phyloP scores from a whole-genome alignment of 2,113 vertebrate species.

The Hemiscyllium ocellatum region DNA sequence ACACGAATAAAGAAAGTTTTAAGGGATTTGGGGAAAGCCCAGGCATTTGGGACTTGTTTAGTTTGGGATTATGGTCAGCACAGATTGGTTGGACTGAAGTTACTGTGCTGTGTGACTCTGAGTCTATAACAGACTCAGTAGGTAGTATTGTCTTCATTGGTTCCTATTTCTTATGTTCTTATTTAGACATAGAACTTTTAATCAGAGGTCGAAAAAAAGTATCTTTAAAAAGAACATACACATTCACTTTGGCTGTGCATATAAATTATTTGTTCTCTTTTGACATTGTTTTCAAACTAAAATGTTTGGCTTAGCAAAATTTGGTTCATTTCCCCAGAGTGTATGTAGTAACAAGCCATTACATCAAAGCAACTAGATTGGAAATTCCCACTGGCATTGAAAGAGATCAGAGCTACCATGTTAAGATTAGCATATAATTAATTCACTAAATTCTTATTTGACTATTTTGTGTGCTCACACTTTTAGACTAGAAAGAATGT shows the following conservation, averaged over 20 bases:
- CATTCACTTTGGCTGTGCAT: background rate
- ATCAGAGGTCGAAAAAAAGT: slow-evolving; percentile 1
- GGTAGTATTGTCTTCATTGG: no score
- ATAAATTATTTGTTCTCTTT: background rate
- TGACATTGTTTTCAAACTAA: slow-evolving; percentile 20
- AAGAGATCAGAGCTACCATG: background rate
- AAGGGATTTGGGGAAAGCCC: no score
- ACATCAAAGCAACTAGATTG: slow-evolving; percentile 9
- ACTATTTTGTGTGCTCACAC: background rate
- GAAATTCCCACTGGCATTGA: slow-evolving; percentile 29
- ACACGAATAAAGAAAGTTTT: no score
- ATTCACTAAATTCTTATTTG: background rate
- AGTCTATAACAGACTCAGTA: background rate
- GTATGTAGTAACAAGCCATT: background rate
- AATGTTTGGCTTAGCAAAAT: slow-evolving; percentile 2
- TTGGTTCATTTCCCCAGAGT: background rate
- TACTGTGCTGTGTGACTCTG: no score
- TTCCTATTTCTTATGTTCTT: background rate
- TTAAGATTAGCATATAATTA: background rate
- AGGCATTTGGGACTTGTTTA: no score
- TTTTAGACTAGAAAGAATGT: background rate
- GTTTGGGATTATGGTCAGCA: no score
- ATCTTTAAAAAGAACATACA: background rate
- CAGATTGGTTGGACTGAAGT: no score
- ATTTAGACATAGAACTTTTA: background rate